A percentile compares a stretch with the other conserved stretches of the same genome.
These are phyloP conservation scores for Sebastes trivittatus DNA, from an alignment of 2,797 vertebrate genomes.

Conservation along the genomic window DNA sequence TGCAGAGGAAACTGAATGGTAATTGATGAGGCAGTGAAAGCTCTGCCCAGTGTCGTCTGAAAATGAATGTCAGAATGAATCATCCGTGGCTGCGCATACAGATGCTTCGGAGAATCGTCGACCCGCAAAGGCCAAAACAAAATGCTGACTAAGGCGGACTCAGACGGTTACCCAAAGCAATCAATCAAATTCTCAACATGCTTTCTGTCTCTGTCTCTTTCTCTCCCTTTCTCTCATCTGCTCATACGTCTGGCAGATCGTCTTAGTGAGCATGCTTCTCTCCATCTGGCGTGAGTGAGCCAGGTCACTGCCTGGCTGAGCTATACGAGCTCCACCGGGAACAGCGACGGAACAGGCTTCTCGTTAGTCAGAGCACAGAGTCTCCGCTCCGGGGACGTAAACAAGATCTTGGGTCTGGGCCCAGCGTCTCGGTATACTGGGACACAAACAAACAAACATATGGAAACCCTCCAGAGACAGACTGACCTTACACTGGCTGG, in stretches of 20 bases:
- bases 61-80: not conserved
- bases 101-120: not conserved
- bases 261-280: conserved; percentile 31
- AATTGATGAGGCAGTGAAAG: conserved; percentile 4
- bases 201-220: not conserved
- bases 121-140: not conserved
- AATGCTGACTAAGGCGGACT: not conserved
- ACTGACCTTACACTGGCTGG: conserved; percentile 16
- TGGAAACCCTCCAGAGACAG: conserved; percentile 24
- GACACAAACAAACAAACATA: conserved; percentile 32
- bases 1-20: not conserved
- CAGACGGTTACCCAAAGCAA: not conserved
- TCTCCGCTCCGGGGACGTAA: conserved; percentile 40
- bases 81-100: not conserved
- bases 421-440: conserved; percentile 1
- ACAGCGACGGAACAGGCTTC: conserved; percentile 1
- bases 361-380: conserved; percentile 35
- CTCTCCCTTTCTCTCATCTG: not conserved
- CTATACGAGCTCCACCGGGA: conserved; percentile 7
- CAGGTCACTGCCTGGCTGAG: conserved; percentile 47
- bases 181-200: not conserved
- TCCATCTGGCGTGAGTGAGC: conserved; percentile 42
- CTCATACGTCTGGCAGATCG: conserved; percentile 26
- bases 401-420: conserved; percentile 42
- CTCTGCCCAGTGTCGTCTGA: not conserved